These are phyloP conservation scores for Coenonympha glycerion DNA, from an alignment of 2,888 invertebrate species.

Conservation along the genomic window DNA sequence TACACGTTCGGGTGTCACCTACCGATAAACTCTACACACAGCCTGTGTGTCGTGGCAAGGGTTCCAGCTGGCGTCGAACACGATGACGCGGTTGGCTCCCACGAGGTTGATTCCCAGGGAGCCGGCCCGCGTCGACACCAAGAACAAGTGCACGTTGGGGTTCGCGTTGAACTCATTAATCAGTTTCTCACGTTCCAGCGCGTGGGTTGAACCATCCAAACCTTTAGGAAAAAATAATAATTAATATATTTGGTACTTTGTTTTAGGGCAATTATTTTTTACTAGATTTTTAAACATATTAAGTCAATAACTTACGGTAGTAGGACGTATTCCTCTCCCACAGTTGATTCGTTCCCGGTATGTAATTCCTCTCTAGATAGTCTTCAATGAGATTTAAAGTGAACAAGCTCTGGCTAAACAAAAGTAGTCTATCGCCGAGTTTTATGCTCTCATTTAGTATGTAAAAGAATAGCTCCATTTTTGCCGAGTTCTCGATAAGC, in stretches of 20 bases:
- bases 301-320: slow-evolving; percentile 82
- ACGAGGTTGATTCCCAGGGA: slow-evolving; percentile 98
- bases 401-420: slow-evolving; percentile 97
- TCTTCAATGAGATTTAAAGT: slow-evolving; percentile 97
- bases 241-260: background rate
- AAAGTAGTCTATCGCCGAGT: slow-evolving; percentile 90
- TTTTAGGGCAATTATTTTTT: too few relatives aligned
- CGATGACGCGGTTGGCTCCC: slow-evolving; percentile 97
- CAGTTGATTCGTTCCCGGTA: slow-evolving; percentile 80
- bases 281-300: background rate
- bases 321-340: slow-evolving; percentile 94
- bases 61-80: slow-evolving; percentile 99
- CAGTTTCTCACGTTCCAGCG: slow-evolving; percentile 94
- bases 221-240: slow-evolving; percentile 77
- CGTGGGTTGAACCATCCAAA: slow-evolving; percentile 96
- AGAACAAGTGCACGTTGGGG: slow-evolving; percentile 89
- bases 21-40: slow-evolving; percentile 94
- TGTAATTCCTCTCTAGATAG: slow-evolving; percentile 84
- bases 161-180: slow-evolving; percentile 97
- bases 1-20: slow-evolving; percentile 12
- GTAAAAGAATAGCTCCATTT: slow-evolving; percentile 95
- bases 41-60: slow-evolving; percentile 99
- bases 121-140: slow-evolving; percentile 97
- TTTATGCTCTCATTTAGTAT: slow-evolving; percentile 92
- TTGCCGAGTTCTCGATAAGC: slow-evolving; percentile 93